Base-by-base conservation (phyloP, 2,113 vertebrate genomes). In the Columba livia region DNA sequence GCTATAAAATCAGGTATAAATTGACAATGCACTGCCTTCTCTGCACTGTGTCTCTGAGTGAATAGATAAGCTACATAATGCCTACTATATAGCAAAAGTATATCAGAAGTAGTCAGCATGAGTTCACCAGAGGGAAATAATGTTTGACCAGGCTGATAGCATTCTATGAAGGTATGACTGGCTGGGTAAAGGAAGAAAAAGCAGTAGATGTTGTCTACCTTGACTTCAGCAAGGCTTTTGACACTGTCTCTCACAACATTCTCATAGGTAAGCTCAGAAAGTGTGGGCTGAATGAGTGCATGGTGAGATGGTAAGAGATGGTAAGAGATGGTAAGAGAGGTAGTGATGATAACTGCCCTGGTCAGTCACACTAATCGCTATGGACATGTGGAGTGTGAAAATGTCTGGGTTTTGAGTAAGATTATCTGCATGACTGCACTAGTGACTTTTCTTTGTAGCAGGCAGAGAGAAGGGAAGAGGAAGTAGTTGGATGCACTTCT, bases 311-410 rank as follows among this genome's bases (percentile, higher is more conserved):
- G 14, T 47, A 64, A 58, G 26, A 71, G 4, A 47, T 38, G 38
- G 38, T 38, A 66, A 53, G 51, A 38, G 40, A 57, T 11, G 3
- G 14, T 47, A 64, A 58, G 26, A 71, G 4, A 47, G 3, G 17
- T 8, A 71, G 13, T 17, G 53, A 60, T 12, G 12, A 91, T 53
- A 66, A 71, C 8, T 67, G 62, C 51, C 3, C 10, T 51, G 23
- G 2, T 21, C 15, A 65, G 20, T n/a, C 2, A 3, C 16, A 26
- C n/a, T 78, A n/a, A 67, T 9, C 56, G 8, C 5, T 53, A 66
- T 42, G 9, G 5, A 42, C n/a, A 65, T 0, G 1, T 32, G 4
- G 24, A 53, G 3, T 31, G 10, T n/a, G 10, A 5, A 85, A 50
- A 11, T 34, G 2, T 17, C 56, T 61, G 9, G 44, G 16, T 19